Evolutionary conservation across 2,113 vertebrate species (phyloP).

Genomic region (Eleginops maclovinus): DNA sequence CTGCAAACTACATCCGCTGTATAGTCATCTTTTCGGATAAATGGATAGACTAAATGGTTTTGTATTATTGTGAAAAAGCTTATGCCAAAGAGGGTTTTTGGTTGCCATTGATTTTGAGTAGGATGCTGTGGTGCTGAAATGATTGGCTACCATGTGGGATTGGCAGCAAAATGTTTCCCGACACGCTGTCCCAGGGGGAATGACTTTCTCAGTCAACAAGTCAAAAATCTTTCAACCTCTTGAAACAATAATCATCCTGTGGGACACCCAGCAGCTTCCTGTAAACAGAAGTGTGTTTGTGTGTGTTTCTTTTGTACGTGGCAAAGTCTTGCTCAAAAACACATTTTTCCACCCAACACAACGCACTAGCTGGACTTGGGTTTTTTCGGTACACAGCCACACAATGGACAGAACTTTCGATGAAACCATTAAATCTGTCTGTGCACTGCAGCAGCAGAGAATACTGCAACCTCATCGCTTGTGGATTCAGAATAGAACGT

Average conservation of each 20-base stretch:
- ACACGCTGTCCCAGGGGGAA: conserved; percentile 40
- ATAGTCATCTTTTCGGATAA: background rate
- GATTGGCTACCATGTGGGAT: conserved; percentile 58
- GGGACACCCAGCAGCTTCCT: conserved; percentile 48
- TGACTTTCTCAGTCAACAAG: conserved; percentile 58
- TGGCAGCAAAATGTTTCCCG: conserved; percentile 60
- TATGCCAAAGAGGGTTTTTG: conserved; percentile 7
- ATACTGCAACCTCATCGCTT: background rate
- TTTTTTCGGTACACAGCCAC: conserved; percentile 14
- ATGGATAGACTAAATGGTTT: conserved; percentile 30
- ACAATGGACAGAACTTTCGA: conserved; percentile 7
- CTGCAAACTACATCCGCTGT: conserved; percentile 5
- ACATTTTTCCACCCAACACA: conserved; percentile 21
- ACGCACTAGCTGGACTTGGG: conserved; percentile 16
- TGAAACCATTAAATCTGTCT: conserved; percentile 13
- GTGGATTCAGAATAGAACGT: conserved; percentile 41
- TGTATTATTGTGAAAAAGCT: conserved; percentile 35
- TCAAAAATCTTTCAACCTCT: conserved; percentile 48
- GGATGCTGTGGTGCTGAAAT: conserved; percentile 47
- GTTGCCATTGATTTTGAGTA: conserved; percentile 61
- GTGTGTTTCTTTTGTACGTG: background rate
- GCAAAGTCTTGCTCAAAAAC: conserved; percentile 28
- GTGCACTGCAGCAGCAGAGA: background rate
- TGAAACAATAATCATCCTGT: conserved; percentile 57
- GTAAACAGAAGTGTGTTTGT: conserved; percentile 15